Evolutionary conservation across 2,888 invertebrate species (phyloP), one percentile per base, ranked within the genome.

Genomic region (Sympetrum striolatum): DNA sequence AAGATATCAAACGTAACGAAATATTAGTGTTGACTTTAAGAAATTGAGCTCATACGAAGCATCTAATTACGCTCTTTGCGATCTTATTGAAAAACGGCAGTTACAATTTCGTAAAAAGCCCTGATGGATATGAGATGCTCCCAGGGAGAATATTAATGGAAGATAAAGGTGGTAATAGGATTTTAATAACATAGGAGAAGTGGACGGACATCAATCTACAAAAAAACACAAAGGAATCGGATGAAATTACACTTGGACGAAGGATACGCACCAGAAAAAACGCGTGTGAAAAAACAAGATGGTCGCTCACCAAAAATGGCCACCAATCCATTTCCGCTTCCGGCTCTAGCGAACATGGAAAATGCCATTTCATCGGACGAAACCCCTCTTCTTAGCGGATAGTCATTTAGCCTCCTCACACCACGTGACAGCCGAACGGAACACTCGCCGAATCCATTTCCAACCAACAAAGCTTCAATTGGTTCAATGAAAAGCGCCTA

Each of bases 311-410:
- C 86, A 37, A 86, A 86, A 86, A 86, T 86, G 86, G 86, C 86
- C 64, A 86, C 86, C 86, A 37, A 86, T 86, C 86, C 86, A 86
- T 86, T 86, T 86, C 86, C 86, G 86, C 86, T 86, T 86, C 86
- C 86, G 86, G 86, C 86, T 58, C 86, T 37, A 39, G 22, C 3
- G 86, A 60, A 37, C 86, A 39, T 86, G 86, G 86, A 86, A 86
- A 86, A 86, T 86, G 86, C 86, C 37, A 86, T 86, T 48, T 86
- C 86, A 86, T 86, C 86, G 3, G 73, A 14, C 31, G 25, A 25
- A 31, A 31, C 86, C 31, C 58, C 35, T 60, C 60, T 35, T 12
- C 81, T 48, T 48, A 39, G 35, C 22, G 22, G 22, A 39, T 22
- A 37, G 37, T 86, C 86, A 86, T 86, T 86, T 86, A n/a, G 86